Base-by-base conservation (phyloP, 2,797 vertebrate genomes). In the Catharus ustulatus region DNA sequence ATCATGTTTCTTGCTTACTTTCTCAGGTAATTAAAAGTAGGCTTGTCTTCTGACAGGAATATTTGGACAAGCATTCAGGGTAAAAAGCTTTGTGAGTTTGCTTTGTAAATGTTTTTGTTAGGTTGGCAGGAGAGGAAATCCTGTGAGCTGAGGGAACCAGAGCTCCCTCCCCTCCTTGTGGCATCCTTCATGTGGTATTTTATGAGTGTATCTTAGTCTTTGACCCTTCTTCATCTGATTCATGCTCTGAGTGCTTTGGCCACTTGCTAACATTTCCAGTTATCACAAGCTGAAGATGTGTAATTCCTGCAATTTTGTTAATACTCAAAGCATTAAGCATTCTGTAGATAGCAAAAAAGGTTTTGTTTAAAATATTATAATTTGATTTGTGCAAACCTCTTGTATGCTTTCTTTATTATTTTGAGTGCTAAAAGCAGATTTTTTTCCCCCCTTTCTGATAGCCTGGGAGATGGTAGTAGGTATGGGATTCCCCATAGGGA, bases 41-140 rank as follows among this genome's bases (percentile, higher is more conserved):
- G 9, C 58, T 77, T 90, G 24, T 40, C 22, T 76, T 46, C 21
- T 71, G 48, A 73, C 74, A 89, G 72, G 32, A 67, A 22, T 74
- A 78, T 79, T 77, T 84, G 63, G 46, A 27, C 20, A 82, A 64
- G 4, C 30, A 27, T 42, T 89, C 15, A 4, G 46, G 21, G 12
- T 92, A 46, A 87, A 90, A 90, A 81, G 29, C 71, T 92, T 95
- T 90, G n/a, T 73, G 61, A 49, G 52, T 72, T 91, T 84, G 40
- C 20, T 64, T 75, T 67, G 45, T 12, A 42, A 19, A 42, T 45
- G 9, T 69, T 69, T 81, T 54, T 84, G 29, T 64, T 64, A 51
- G 27, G 34, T 32, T 52, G 42, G 12, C 49, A 89, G 68, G 61
- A 92, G 49, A 57, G 45, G 29, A 52, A 69, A 38, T 52, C 24